These are phyloP conservation scores for Rhinolophus sinicus DNA, from an alignment of 2,113 vertebrate genomes.

Conservation along the genomic window DNA sequence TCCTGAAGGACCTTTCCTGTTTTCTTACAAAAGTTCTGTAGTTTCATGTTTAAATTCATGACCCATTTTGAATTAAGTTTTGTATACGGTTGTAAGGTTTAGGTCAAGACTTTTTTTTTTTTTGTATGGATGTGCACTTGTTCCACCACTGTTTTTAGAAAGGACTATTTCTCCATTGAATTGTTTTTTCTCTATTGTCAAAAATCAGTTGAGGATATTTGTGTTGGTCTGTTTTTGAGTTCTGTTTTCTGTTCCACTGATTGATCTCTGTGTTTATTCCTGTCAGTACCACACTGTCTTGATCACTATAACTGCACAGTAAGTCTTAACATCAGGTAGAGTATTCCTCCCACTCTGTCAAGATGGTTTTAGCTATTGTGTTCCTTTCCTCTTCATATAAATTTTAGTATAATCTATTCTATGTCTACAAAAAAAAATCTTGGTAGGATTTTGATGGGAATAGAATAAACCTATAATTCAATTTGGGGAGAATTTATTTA, in stretches of 20 bases:
- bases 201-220: neutral
- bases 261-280: neutral
- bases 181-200: neutral
- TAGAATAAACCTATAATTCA: neutral
- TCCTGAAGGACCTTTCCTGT: neutral
- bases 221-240: neutral
- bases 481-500: neutral
- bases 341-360: neutral
- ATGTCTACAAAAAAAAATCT: neutral
- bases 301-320: neutral
- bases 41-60: slow-evolving; percentile 19
- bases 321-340: neutral
- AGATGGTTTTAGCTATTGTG: neutral
- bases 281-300: neutral
- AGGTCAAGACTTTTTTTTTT: neutral
- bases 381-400: neutral
- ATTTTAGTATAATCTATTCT: neutral
- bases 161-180: neutral
- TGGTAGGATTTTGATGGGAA: neutral
- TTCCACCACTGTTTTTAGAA: neutral
- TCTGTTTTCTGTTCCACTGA: neutral
- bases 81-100: neutral
- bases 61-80: neutral
- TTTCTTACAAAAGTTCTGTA: neutral
- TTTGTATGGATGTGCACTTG: neutral